Evolutionary conservation across 2,797 vertebrate species (phyloP).

Genomic region (Chaenodraco wilsoni): DNA sequence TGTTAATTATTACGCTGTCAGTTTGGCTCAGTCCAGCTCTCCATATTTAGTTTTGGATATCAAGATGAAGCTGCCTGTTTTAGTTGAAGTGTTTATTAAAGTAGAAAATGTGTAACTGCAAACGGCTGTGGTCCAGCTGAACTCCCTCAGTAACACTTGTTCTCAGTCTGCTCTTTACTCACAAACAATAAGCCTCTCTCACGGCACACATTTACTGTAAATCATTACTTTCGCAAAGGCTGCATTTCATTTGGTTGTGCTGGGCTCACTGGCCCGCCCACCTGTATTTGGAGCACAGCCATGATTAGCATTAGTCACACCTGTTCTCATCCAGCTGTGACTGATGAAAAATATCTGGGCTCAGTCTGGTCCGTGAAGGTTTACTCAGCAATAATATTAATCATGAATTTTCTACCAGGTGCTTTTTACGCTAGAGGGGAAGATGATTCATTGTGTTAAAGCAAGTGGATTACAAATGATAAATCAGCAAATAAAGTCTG

Average conservation of each 20-base stretch:
- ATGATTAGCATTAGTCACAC: constrained; percentile 32
- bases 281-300: constrained; percentile 32
- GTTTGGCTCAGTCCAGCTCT: constrained; percentile 12
- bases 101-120: constrained; percentile 23
- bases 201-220: constrained; percentile 14
- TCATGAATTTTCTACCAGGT: constrained; percentile 9
- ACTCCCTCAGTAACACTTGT: constrained; percentile 13
- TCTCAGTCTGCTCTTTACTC: constrained; percentile 1
- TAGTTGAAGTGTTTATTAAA: constrained; percentile 49
- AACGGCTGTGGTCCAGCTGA: constrained; percentile 35
- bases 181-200: constrained; percentile 31
- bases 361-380: constrained; percentile 9
- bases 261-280: constrained; percentile 27
- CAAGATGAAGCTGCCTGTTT: constrained; percentile 30
- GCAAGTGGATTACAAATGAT: not conserved
- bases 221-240: constrained; percentile 28
- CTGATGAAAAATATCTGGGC: constrained; percentile 1
- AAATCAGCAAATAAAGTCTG: constrained; percentile 7
- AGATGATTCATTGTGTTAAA: constrained; percentile 16
- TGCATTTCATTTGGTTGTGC: constrained; percentile 43
- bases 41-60: constrained; percentile 11
- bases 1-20: constrained; percentile 18
- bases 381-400: constrained; percentile 9
- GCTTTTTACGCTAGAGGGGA: constrained; percentile 8
- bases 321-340: constrained; percentile 28